Percentiles rank a stretch among this genome's conserved stretches.
Evolutionary conservation across 2,797 vertebrate species (phyloP).

Genomic region (Silurus lanzhouensis): DNA sequence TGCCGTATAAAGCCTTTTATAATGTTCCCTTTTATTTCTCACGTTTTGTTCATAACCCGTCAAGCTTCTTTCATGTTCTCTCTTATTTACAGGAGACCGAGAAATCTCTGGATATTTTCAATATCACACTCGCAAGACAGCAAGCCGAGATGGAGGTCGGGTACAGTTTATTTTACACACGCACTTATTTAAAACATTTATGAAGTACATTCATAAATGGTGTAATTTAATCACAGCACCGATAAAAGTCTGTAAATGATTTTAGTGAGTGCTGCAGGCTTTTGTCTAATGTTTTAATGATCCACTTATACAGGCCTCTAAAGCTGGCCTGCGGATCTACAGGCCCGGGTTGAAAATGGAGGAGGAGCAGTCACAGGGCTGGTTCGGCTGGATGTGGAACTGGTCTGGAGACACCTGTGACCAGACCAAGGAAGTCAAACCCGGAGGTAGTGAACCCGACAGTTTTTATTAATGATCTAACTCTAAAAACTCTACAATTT

Average conservation of each 20-base stretch:
- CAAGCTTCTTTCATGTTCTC: slow-evolving; percentile 24
- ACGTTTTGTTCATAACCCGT: not conserved
- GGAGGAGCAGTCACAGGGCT: slow-evolving; percentile 87
- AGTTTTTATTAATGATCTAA: not conserved
- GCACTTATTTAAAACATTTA: not conserved
- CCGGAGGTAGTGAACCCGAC: slow-evolving; percentile 75
- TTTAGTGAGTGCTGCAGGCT: not conserved
- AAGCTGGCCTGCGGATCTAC: slow-evolving; percentile 87
- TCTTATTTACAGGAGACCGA: slow-evolving; percentile 81
- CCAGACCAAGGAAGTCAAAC: slow-evolving; percentile 76
- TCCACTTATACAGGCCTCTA: slow-evolving; percentile 77
- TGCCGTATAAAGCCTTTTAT: not conserved
- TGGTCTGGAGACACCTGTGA: slow-evolving; percentile 78
- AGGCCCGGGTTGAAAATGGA: slow-evolving; percentile 86
- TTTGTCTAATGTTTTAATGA: not conserved
- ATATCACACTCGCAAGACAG: slow-evolving; percentile 93
- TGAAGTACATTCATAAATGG: too few species aligned
- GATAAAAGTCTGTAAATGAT: not conserved
- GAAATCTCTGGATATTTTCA: slow-evolving; percentile 92
- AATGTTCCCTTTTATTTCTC: not conserved
- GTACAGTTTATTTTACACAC: not conserved
- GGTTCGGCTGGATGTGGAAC: slow-evolving; percentile 92
- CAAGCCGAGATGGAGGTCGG: slow-evolving; percentile 96
- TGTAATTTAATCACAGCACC: not conserved
- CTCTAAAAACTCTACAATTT: not conserved